These are phyloP conservation scores for Sinohyriopsis cumingii DNA, from an alignment of 2,888 invertebrate genomes.

Conservation along the genomic window DNA sequence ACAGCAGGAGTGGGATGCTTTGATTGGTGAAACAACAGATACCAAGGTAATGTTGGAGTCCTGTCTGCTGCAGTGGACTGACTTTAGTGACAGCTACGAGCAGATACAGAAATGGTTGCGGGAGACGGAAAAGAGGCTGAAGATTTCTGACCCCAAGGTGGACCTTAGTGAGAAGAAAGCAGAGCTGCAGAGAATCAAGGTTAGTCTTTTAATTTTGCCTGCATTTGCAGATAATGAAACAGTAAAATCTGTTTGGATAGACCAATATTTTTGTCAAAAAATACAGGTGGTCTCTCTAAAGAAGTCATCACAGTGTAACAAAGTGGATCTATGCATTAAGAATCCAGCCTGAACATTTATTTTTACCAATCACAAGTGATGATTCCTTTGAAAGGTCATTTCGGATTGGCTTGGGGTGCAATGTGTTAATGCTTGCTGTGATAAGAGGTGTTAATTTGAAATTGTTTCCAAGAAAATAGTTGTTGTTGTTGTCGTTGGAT, in stretches of 20 bases:
- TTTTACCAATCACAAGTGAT: too few relatives aligned
- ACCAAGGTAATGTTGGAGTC: conserved; percentile 90
- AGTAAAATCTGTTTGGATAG: background rate
- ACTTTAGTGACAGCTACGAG: conserved; percentile 93
- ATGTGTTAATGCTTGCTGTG: too few relatives aligned
- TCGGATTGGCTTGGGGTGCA: too few relatives aligned
- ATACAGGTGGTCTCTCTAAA: too few relatives aligned
- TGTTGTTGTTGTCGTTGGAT: too few relatives aligned
- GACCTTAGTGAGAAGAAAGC: conserved; percentile 69
- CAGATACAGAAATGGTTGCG: conserved; percentile 96
- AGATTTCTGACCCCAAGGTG: conserved; percentile 60
- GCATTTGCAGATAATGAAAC: background rate
- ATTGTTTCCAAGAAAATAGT: too few relatives aligned
- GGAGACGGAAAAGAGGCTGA: conserved; percentile 88
- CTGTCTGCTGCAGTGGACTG: conserved; percentile 91
- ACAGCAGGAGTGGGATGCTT: conserved; percentile 91
- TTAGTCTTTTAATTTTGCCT: conserved; percentile 20
- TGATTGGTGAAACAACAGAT: conserved; percentile 86
- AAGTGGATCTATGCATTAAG: too few relatives aligned
- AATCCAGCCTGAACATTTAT: too few relatives aligned
- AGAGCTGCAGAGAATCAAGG: conserved; percentile 67
- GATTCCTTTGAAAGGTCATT: too few relatives aligned
- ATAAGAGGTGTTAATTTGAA: too few relatives aligned
- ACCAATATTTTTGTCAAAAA: too few relatives aligned
- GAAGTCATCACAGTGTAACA: too few relatives aligned